A percentile compares a stretch with the other conserved stretches of the same genome.
Conservation (phyloP, 2,113 vertebrate genomes). For the Arenaria interpres region DNA sequence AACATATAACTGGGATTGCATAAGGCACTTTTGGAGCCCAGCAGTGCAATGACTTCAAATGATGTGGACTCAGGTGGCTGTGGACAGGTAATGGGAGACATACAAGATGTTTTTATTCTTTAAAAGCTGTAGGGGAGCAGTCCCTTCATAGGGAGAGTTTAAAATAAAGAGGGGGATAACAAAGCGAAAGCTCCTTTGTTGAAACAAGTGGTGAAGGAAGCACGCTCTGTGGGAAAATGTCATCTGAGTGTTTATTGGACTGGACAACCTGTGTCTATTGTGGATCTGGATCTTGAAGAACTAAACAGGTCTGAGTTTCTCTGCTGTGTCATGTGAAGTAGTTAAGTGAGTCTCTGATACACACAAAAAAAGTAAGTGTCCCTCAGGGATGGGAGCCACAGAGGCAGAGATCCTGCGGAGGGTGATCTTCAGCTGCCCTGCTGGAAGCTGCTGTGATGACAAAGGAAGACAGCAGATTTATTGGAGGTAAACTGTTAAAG, state of each 20-base stretch:
- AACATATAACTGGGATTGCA: neutral
- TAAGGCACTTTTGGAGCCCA: neutral
- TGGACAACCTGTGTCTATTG: neutral
- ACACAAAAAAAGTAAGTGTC: accelerated
- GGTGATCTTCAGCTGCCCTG: neutral
- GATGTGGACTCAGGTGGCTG: neutral
- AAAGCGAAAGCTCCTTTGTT: neutral
- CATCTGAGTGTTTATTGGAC: neutral
- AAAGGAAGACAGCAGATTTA: neutral
- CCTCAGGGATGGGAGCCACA: accelerated
- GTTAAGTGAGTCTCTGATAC: neutral
- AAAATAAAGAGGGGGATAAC: neutral
- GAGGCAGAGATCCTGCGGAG: neutral
- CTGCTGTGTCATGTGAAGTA: neutral
- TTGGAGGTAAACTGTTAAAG: neutral
- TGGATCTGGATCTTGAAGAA: neutral
- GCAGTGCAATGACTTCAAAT: neutral
- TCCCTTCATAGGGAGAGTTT: neutral
- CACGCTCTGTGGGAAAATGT: neutral
- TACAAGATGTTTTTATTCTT: neutral
- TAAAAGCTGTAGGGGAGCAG: neutral
- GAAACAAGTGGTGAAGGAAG: neutral
- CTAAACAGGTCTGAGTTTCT: neutral
- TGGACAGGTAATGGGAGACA: neutral
- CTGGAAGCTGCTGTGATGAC: neutral